Conservation (phyloP, 2,888 invertebrate species). For the Melipona bicolor region DNA sequence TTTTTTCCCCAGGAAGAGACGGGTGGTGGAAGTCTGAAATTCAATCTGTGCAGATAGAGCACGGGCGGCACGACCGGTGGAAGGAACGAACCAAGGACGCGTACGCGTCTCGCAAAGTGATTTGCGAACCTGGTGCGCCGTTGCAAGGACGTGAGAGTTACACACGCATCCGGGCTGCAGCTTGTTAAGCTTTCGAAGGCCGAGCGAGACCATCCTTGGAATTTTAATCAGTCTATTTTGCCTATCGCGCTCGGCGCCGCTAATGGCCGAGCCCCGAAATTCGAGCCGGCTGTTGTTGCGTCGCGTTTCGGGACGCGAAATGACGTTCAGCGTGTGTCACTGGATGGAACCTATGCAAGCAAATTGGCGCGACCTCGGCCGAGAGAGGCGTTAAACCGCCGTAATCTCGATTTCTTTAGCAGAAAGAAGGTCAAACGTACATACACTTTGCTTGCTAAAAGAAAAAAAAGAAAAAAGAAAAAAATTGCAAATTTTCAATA, state of each 20-base stretch:
- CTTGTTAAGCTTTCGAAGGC: constrained; percentile 57
- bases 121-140: constrained; percentile 44
- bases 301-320: too few species aligned
- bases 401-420: background rate
- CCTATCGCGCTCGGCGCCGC: constrained; percentile 16
- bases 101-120: constrained; percentile 47
- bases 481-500: too few species aligned
- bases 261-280: constrained; percentile 11
- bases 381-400: background rate
- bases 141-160: constrained; percentile 41
- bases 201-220: constrained; percentile 56
- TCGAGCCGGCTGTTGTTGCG: background rate
- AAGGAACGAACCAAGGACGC: constrained; percentile 24
- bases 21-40: background rate
- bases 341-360: background rate
- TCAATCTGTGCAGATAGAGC: background rate
- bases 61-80: background rate
- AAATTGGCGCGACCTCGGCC: background rate
- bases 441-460: too few species aligned
- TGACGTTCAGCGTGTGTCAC: background rate
- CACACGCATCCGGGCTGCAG: constrained; percentile 63
- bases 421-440: background rate
- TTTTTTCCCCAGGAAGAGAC: too few species aligned
- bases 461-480: too few species aligned
- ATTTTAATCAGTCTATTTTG: constrained; percentile 53